These are phyloP conservation scores for Coptotermes formosanus DNA, from an alignment of 1,140 invertebrate species.

Conservation along the genomic window DNA sequence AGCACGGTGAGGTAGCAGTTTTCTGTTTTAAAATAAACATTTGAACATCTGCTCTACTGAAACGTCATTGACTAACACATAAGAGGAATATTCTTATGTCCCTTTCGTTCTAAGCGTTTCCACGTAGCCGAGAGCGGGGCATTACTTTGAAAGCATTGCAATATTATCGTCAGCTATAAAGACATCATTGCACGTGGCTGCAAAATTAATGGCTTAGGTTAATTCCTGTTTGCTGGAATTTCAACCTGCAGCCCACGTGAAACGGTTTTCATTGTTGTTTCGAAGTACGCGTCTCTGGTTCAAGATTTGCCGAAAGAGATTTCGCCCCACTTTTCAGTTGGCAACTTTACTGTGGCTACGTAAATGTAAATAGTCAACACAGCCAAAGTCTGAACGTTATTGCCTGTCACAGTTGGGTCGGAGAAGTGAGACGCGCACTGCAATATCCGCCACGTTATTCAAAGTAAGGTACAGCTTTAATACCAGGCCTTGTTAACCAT, in stretches of 20 bases:
- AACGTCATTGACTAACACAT: background rate
- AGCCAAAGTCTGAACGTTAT: too few relatives aligned
- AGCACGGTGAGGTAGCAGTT: too few relatives aligned
- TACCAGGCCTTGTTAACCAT: too few relatives aligned
- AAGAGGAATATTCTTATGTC: background rate
- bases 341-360: too few relatives aligned
- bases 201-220: slow-evolving; percentile 8
- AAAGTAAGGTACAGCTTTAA: too few relatives aligned
- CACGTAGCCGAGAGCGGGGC: background rate
- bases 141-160: background rate
- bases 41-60: too few relatives aligned
- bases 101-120: background rate
- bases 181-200: background rate
- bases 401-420: too few relatives aligned
- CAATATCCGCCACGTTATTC: too few relatives aligned
- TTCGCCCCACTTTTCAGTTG: too few relatives aligned
- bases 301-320: background rate
- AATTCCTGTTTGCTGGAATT: background rate
- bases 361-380: too few relatives aligned
- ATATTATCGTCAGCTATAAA: background rate
- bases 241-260: background rate
- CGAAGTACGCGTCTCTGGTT: background rate
- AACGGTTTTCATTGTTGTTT: background rate
- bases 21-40: too few relatives aligned
- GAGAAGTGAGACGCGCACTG: too few relatives aligned